Base-by-base conservation (phyloP, 23 tunicate species). In the Phallusia fumigata region DNA sequence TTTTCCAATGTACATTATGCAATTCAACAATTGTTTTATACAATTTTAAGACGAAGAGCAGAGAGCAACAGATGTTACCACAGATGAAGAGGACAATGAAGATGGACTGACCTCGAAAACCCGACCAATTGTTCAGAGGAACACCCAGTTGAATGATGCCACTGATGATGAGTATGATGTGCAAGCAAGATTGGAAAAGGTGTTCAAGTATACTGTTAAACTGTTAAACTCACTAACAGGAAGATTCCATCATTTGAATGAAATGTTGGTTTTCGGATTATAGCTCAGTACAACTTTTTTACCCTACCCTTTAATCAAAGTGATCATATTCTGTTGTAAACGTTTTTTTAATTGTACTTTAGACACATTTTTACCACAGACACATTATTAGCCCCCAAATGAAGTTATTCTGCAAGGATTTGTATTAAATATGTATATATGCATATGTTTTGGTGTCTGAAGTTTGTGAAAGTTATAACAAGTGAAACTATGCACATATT, bases 91-190 rank as follows among this genome's bases (percentile, higher is more conserved):
- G 26, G 86, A 85, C 52, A 83, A 88, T 79, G 90, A 87, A 30
- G 93, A 88, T 74, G 84, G 79, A 0, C 53, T 88, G 24, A 88
- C 93, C 18, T 75, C 76, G n/a, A 87, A 69, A 52, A 87, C 79
- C n/a, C 79, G 87, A 31, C 72, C 51, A 30, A 19, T 83, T 15
- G 65, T 88, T 13, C 78, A 82, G 72, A 35, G 82, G 28, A 88
- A 88, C 80, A 88, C 93, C 31, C 77, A 36, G 18, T 72, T 83
- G 10, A 88, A 88, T 36, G 93, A 88, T 79, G 85, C 90, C 10
- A 80, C 85, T 8, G 93, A 88, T 49, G 76, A 85, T 35, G 93
- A 88, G 53, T 88, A 88, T 84, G 87, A 88, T 64, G 79, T 88
- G 30, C 51, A 78, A 36, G 49, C 65, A 35, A 79, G 86, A 79